Percentiles rank a stretch among this genome's conserved stretches.
phyloP scores from a whole-genome alignment of 2,888 invertebrate genomes.

The Brachyopa scutellaris region DNA sequence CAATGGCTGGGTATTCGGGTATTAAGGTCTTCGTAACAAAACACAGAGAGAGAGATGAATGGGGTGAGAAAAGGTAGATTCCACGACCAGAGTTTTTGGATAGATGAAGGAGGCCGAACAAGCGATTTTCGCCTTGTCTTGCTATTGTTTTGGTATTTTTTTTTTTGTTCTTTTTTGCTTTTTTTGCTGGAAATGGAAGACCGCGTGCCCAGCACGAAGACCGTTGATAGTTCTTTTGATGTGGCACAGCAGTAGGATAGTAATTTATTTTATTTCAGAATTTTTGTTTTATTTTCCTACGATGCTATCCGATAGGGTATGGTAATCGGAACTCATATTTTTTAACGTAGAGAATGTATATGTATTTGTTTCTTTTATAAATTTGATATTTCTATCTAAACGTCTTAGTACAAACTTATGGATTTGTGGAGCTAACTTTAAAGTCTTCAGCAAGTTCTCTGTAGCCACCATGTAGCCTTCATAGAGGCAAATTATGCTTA shows the following conservation, averaged over 20 bases:
- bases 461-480: no score
- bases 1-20: slow-evolving; percentile 73
- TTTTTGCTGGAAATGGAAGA: slow-evolving; percentile 16
- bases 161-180: slow-evolving; percentile 2
- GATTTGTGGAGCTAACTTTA: no score
- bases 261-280: background rate
- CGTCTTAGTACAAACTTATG: no score
- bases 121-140: slow-evolving; percentile 38
- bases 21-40: no score
- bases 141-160: slow-evolving; percentile 10
- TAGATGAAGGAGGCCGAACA: slow-evolving; percentile 32
- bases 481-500: no score
- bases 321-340: background rate
- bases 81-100: no score
- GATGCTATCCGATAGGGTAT: background rate
- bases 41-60: background rate
- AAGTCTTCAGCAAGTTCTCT: no score
- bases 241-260: background rate
- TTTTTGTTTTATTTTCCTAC: background rate
- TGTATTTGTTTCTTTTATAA: no score
- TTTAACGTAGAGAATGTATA: background rate
- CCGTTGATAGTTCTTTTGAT: slow-evolving; percentile 36
- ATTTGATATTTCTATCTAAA: no score
- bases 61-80: slow-evolving; percentile 10
- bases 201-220: slow-evolving; percentile 20